Percentiles rank a stretch among this genome's conserved stretches.
These are phyloP conservation scores for Cephalotes varians DNA, from an alignment of 2,888 invertebrate genomes.

Conservation along the genomic window DNA sequence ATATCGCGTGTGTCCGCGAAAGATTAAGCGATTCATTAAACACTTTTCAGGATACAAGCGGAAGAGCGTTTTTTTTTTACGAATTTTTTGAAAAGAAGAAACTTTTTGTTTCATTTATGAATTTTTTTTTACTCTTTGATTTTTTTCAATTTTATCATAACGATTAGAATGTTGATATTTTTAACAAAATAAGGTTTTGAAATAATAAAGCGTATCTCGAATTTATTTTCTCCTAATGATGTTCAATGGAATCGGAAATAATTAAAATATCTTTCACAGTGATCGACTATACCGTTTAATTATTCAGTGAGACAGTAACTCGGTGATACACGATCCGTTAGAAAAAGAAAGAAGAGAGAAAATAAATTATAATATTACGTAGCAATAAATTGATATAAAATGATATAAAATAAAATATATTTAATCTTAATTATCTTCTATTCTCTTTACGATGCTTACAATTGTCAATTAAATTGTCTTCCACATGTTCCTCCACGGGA, in stretches of 20 bases:
- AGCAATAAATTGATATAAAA: not conserved
- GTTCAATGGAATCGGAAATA: not conserved
- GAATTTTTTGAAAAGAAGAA: not conserved
- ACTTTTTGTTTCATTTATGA: not conserved
- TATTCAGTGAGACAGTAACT: not conserved
- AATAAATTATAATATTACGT: not conserved
- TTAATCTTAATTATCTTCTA: not conserved
- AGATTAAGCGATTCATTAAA: constrained; percentile 53
- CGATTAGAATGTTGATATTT: not conserved
- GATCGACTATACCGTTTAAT: not conserved
- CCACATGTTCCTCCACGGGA: not conserved
- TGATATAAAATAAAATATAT: not conserved
- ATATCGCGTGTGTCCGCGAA: constrained; percentile 46
- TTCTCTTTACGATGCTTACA: not conserved
- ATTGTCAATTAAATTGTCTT: constrained; percentile 2
- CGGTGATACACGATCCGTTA: not conserved
- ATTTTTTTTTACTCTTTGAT: not conserved
- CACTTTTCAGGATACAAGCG: constrained; percentile 18
- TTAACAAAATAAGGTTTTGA: not conserved
- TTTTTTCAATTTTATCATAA: not conserved
- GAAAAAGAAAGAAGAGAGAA: not conserved
- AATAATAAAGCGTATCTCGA: not conserved
- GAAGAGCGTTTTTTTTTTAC: constrained; percentile 16
- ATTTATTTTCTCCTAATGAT: not conserved
- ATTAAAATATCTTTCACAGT: not conserved